phyloP scores from a whole-genome alignment of 2,888 invertebrate genomes.

The Liodrosophila aerea region DNA sequence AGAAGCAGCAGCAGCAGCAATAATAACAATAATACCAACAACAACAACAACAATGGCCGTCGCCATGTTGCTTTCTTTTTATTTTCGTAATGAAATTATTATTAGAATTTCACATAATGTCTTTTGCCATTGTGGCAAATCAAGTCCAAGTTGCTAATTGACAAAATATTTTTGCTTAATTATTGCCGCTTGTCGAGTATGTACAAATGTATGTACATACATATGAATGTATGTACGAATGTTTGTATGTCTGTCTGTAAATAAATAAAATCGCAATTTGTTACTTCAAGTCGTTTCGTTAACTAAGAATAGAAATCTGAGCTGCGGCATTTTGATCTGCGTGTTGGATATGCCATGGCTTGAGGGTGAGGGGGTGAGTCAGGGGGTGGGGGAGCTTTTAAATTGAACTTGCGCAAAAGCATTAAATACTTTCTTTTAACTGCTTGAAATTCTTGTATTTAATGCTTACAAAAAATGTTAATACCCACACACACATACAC shows the following conservation, averaged over 20 bases:
- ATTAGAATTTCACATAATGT: constrained; percentile 69
- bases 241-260: too few species aligned
- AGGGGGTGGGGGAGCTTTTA: too few species aligned
- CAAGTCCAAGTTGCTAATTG: constrained; percentile 27
- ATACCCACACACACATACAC: too few species aligned
- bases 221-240: too few species aligned
- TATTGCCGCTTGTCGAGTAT: too few species aligned
- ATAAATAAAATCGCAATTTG: constrained; percentile 1
- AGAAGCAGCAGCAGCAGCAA: constrained; percentile 35
- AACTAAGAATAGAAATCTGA: neutral
- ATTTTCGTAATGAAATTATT: constrained; percentile 61
- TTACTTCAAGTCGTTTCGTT: neutral
- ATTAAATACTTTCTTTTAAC: too few species aligned
- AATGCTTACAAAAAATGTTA: too few species aligned
- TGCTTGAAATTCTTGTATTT: too few species aligned
- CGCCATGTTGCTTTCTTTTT: constrained; percentile 61
- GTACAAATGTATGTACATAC: neutral
- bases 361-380: too few species aligned
- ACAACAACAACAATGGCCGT: constrained; percentile 12
- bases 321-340: neutral
- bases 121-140: constrained; percentile 13
- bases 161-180: constrained; percentile 9
- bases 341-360: too few species aligned
- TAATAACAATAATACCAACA: constrained; percentile 26
- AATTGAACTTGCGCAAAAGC: too few species aligned